Evolutionary conservation across 2,888 invertebrate species (phyloP).

Genomic region (Erynnis tages): DNA sequence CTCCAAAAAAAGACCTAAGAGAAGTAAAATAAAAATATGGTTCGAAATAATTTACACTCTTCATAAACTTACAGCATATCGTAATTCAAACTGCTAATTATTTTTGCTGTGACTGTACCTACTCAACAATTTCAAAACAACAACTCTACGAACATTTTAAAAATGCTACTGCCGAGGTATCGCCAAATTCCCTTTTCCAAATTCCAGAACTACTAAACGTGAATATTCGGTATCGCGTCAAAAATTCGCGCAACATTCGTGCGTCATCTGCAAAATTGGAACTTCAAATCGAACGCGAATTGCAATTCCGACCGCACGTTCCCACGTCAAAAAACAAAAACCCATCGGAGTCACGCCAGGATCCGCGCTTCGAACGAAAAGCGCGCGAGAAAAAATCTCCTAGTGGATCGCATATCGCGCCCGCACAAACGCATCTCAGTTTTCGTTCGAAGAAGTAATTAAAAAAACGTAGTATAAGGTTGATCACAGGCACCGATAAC

Average conservation of each 20-base stretch:
- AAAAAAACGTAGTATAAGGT: slow-evolving; percentile 61
- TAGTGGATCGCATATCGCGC: slow-evolving; percentile 62
- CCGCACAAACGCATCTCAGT: slow-evolving; percentile 57
- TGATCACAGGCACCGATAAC: slow-evolving; percentile 76
- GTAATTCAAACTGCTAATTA: no score
- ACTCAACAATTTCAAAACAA: no score
- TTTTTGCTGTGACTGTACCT: no score
- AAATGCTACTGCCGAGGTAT: not conserved
- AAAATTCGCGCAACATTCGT: slow-evolving; percentile 12
- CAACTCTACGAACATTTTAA: not conserved
- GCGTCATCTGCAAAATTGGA: slow-evolving; percentile 27
- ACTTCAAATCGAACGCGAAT: slow-evolving; percentile 26
- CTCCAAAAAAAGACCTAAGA: no score
- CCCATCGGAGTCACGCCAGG: slow-evolving; percentile 47
- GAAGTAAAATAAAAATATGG: no score
- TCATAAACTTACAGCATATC: no score
- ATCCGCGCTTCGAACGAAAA: slow-evolving; percentile 41
- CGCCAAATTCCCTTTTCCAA: not conserved
- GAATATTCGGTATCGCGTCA: not conserved
- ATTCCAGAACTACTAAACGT: not conserved
- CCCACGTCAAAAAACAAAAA: slow-evolving; percentile 28
- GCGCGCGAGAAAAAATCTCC: slow-evolving; percentile 54
- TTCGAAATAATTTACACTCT: no score
- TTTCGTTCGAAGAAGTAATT: slow-evolving; percentile 54
- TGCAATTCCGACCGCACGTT: slow-evolving; percentile 23